Base-by-base conservation (phyloP, 2,888 invertebrate genomes). In the Volucella inflata region DNA sequence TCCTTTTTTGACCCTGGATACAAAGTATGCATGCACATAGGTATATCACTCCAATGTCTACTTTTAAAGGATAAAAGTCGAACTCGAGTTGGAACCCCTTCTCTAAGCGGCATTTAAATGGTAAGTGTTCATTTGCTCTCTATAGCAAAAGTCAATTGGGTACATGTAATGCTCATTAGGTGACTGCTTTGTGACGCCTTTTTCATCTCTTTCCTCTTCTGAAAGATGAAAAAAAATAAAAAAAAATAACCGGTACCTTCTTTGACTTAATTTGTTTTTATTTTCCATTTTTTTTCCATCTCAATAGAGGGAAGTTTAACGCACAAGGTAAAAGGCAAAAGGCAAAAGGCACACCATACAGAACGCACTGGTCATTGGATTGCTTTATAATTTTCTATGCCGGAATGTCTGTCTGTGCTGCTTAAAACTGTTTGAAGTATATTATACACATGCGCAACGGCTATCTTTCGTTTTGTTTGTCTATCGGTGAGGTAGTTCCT, bases 391-490 rank as follows among this genome's bases (percentile, higher is more conserved):
- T 75, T 77, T 59, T 70, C 48, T 85, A 62, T 81, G 85, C 85
- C 81, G 85, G 85, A 81, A 85, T 85, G 85, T 81, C 81, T 85
- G 85, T 81, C 81, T 81, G 71, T 67, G 62, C 71, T 81, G 76
- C 81, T 81, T 79, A 80, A 59, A 76, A 85, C 57, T 77, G 72
- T 82, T 82, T 76, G 82, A 82, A 82, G 82, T 75, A 70, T 65
- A 21, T 21, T 2, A 2, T 21, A 81, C 80, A 81, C 81, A 85
- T 85, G 76, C 81, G 85, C 81, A 77, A 80, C 81, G 76, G 51
- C 67, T 81, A 77, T 85, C 85, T 85, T 76, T 85, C 81, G 81
- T 85, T 80, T 62, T 85, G 85, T 85, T 85, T 85, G 76, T 68
- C 81, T 74, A 85, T 85, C 76, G 68, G 76, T 80, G 30, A 30